Evolutionary conservation across 2,888 invertebrate species (phyloP).

Genomic region (Microdon myrmicae): DNA sequence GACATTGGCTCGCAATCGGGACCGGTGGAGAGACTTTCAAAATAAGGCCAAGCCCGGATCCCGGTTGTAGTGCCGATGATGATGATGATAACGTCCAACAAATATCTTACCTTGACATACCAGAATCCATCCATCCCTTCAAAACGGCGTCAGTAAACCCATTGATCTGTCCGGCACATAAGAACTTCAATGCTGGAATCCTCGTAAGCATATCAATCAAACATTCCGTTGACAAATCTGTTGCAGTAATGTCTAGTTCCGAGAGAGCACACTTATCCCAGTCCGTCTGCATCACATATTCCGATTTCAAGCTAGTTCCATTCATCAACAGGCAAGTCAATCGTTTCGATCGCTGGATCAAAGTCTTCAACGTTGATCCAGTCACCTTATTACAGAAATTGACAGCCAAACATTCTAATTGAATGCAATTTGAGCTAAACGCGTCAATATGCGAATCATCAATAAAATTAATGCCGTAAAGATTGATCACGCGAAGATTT

Average conservation of each 20-base stretch:
- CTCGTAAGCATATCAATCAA: slow-evolving; percentile 91
- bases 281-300: slow-evolving; percentile 93
- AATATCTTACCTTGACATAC: slow-evolving; percentile 73
- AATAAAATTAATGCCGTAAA: slow-evolving; percentile 98
- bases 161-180: slow-evolving; percentile 96
- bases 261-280: slow-evolving; percentile 97
- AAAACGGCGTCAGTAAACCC: slow-evolving; percentile 96
- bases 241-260: slow-evolving; percentile 97
- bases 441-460: slow-evolving; percentile 99
- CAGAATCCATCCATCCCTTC: slow-evolving; percentile 90
- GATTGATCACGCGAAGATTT: slow-evolving; percentile 94
- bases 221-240: slow-evolving; percentile 93
- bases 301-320: slow-evolving; percentile 94
- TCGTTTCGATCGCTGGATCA: slow-evolving; percentile 92
- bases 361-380: slow-evolving; percentile 92
- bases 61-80: no score
- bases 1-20: no score
- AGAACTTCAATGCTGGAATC: slow-evolving; percentile 85
- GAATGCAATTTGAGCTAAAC: slow-evolving; percentile 94
- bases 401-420: slow-evolving; percentile 96
- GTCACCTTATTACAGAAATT: slow-evolving; percentile 98
- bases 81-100: not conserved
- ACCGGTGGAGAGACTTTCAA: no score
- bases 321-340: slow-evolving; percentile 94
- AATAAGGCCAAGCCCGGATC: no score